Conservation (phyloP, 2,113 vertebrate species). For the Tiliqua scincoides region DNA sequence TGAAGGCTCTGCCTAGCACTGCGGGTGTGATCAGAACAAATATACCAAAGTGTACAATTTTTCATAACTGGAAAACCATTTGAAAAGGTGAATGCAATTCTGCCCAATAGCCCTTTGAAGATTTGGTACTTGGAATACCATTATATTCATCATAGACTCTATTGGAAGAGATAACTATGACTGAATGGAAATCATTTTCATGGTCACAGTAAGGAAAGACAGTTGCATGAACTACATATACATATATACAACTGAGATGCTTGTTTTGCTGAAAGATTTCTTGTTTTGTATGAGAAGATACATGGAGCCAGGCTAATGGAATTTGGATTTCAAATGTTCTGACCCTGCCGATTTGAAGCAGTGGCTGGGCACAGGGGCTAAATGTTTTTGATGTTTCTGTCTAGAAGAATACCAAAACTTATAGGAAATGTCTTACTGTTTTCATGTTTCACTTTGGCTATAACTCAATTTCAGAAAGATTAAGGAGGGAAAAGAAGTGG, state of each 20-base stretch:
- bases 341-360: not conserved
- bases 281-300: not conserved
- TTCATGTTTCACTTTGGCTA: not conserved
- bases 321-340: not conserved
- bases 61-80: conserved; percentile 1
- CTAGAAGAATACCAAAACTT: not conserved
- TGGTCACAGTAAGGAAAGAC: not conserved
- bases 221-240: not conserved
- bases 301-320: not conserved
- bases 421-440: not conserved
- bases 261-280: conserved; percentile 8
- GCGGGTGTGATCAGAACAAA: not conserved
- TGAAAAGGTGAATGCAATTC: not conserved
- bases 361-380: not conserved
- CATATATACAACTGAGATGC: not conserved
- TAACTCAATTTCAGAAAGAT: not conserved
- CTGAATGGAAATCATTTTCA: not conserved
- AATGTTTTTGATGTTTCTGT: not conserved
- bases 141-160: not conserved
- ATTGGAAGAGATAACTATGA: not conserved
- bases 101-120: conserved; percentile 18
- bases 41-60: not conserved
- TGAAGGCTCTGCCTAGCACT: conserved; percentile 4
- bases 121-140: not conserved
- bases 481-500: not conserved